Evolutionary conservation across 2,888 invertebrate species (phyloP).

Genomic region (Sinopyrophorus schimmeli): DNA sequence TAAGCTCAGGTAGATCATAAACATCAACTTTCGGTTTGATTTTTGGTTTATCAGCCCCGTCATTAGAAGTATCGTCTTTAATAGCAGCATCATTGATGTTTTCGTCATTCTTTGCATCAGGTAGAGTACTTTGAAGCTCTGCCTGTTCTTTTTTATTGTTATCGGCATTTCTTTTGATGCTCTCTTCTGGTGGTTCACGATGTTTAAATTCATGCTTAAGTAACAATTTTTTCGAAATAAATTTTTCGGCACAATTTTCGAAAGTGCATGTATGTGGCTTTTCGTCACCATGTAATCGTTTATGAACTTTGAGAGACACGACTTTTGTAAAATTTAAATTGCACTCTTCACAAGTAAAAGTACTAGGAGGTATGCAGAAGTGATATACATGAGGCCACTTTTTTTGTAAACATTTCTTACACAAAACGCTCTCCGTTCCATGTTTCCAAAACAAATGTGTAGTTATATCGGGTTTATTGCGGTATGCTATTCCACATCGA

Average conservation of each 20-base stretch:
- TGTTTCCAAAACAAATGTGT: conserved; percentile 93
- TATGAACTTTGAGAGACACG: conserved; percentile 81
- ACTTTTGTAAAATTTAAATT: conserved; percentile 74
- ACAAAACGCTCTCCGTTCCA: conserved; percentile 83
- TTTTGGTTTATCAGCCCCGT: conserved; percentile 40
- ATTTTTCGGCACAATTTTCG: conserved; percentile 72
- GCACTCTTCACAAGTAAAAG: conserved; percentile 82
- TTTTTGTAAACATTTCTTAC: conserved; percentile 84
- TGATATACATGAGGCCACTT: conserved; percentile 93
- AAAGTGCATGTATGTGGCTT: conserved; percentile 72
- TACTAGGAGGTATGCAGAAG: conserved; percentile 80
- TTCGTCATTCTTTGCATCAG: conserved; percentile 39
- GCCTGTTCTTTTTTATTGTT: conserved; percentile 32
- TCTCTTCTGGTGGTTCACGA: conserved; percentile 52
- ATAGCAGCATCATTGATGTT: conserved; percentile 46
- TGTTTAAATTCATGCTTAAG: conserved; percentile 72
- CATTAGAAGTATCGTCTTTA: conserved; percentile 48
- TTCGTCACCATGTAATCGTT: conserved; percentile 71
- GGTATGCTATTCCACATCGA: conserved; percentile 84
- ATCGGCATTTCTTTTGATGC: conserved; percentile 32
- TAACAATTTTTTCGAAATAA: conserved; percentile 79
- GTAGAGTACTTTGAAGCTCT: conserved; percentile 28
- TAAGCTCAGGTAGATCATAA: conserved; percentile 75
- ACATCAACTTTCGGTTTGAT: conserved; percentile 63
- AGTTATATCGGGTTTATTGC: conserved; percentile 85